phyloP scores from a whole-genome alignment of 2,113 vertebrate genomes.

The Paralichthys olivaceus region DNA sequence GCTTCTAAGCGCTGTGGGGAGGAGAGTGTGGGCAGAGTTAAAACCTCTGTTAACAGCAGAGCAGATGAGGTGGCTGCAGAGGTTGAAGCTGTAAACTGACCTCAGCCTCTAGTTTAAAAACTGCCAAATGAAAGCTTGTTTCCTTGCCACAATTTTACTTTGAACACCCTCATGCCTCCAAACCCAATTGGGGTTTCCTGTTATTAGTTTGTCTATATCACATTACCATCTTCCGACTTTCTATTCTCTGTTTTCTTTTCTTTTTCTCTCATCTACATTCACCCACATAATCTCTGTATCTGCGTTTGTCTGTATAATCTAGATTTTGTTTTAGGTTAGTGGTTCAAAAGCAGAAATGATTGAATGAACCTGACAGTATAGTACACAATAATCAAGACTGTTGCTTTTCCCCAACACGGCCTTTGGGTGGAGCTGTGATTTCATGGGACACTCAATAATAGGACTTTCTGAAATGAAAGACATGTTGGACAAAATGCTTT shows the following conservation, averaged over 20 bases:
- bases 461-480: neutral
- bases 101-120: neutral
- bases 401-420: constrained; percentile 13
- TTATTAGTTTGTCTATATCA: too few species aligned
- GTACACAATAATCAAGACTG: neutral
- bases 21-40: too few species aligned
- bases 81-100: too few species aligned
- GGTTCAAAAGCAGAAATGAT: too few species aligned
- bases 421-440: constrained; percentile 53
- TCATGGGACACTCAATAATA: neutral
- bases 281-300: neutral
- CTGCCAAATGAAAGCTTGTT: too few species aligned
- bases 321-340: neutral
- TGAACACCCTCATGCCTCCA: neutral
- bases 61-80: too few species aligned
- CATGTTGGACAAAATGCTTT: neutral
- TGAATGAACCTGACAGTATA: too few species aligned
- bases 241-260: neutral
- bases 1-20: too few species aligned
- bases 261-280: neutral
- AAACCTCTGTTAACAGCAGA: too few species aligned
- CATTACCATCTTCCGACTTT: neutral
- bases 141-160: neutral
- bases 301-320: neutral
- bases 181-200: too few species aligned